Conservation (phyloP, 1,140 invertebrate species). For the Leptopilina boulardi region DNA sequence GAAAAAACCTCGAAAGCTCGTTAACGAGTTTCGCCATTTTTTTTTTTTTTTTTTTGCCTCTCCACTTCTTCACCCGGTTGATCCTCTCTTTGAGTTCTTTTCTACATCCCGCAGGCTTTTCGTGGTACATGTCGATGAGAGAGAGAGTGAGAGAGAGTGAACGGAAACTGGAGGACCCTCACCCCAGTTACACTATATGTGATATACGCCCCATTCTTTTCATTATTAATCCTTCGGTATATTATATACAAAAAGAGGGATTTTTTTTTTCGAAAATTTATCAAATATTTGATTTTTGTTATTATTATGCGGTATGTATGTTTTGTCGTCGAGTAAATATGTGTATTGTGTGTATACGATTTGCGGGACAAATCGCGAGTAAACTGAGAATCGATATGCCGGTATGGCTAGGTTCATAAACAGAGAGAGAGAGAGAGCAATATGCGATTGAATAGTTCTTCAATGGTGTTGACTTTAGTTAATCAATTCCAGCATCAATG, state of each 20-base stretch:
- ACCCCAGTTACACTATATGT: slow-evolving; percentile 9
- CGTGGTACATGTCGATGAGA: slow-evolving; percentile 12
- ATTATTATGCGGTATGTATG: neutral
- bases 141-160: slow-evolving; percentile 16
- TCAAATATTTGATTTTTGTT: too few relatives aligned
- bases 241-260: neutral
- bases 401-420: slow-evolving; percentile 21
- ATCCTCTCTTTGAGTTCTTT: slow-evolving; percentile 18
- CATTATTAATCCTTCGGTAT: neutral
- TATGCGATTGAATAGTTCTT: slow-evolving; percentile 26
- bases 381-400: slow-evolving; percentile 32
- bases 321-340: slow-evolving; percentile 30
- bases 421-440: neutral
- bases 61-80: slow-evolving; percentile 32
- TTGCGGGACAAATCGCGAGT: slow-evolving; percentile 29
- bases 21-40: slow-evolving; percentile 65
- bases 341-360: slow-evolving; percentile 24
- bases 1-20: slow-evolving; percentile 62
- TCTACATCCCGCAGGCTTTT: neutral
- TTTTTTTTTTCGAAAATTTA: too few relatives aligned
- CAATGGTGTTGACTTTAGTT: slow-evolving; percentile 31
- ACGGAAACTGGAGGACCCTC: slow-evolving; percentile 24
- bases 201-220: slow-evolving; percentile 29
- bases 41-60: slow-evolving; percentile 40
- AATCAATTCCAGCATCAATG: slow-evolving; percentile 19